A percentile compares a stretch with the other conserved stretches of the same genome.
These are phyloP conservation scores for Turdus rufiventris DNA, from an alignment of 2,113 vertebrate species.

Conservation along the genomic window DNA sequence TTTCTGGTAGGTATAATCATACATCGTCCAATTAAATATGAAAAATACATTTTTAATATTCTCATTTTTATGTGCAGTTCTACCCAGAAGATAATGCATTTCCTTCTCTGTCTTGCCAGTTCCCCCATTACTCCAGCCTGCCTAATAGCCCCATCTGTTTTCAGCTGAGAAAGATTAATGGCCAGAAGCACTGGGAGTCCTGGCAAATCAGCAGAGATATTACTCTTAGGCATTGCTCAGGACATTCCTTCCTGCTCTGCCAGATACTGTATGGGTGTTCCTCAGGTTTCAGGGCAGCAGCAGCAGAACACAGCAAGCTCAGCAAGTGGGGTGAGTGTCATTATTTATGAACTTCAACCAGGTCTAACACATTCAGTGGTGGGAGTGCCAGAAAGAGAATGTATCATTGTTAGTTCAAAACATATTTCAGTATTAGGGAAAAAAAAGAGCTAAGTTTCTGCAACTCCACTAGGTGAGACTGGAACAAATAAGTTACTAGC, in stretches of 20 bases:
- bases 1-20: conserved; percentile 24
- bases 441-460: not conserved
- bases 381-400: not conserved
- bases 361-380: not conserved
- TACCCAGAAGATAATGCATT: conserved; percentile 38
- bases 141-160: conserved; percentile 60
- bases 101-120: conserved; percentile 12
- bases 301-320: not conserved
- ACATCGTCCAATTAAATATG: conserved; percentile 56
- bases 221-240: conserved; percentile 6
- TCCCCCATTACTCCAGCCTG: conserved; percentile 14
- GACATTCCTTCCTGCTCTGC: not conserved
- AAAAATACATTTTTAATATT: conserved; percentile 57
- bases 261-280: not conserved
- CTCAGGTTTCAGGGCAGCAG: not conserved
- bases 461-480: not conserved
- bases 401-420: not conserved
- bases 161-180: conserved; percentile 52
- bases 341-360: not conserved
- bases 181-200: conserved; percentile 1
- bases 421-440: not conserved
- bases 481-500: not conserved
- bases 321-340: not conserved
- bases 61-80: conserved; percentile 23
- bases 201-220: conserved; percentile 40